Base-by-base conservation (phyloP, 1,140 invertebrate genomes). In the Dreissena polymorpha region DNA sequence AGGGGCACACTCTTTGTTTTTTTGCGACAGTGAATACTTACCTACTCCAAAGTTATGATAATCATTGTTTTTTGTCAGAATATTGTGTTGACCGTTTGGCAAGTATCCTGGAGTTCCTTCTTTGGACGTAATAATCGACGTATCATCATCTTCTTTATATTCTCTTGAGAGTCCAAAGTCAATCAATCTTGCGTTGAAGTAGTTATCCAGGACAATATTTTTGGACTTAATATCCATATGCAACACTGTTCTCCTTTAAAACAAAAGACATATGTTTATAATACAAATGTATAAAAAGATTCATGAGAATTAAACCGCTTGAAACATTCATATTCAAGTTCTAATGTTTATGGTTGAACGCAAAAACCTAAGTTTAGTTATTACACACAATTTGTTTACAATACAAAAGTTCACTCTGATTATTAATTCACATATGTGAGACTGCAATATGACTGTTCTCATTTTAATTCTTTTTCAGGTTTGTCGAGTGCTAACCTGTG, bases 31-130 rank as follows among this genome's bases (percentile, higher is more conserved):
- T 39, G 39, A 39, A 39, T 39, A 39, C 39, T 21, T 55, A 72
- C 70, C 70, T 53, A 72, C 23, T n/a, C 70, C 70, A 72, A 72
- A 72, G 51, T 72, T 72, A 27, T 72, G 51, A 25, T 72, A 72
- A 72, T 72, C 70, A 16, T 51, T 55, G 25, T 6, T 21, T 27
- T 13, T 25, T 21, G 49, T 72, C n/a, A 72, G 50, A 12, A n/a
- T 16, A 57, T 23, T 72, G 50, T 72, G 57, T 10, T 23, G 16
- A 13, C 16, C 12, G 27, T 50, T 72, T 55, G 49, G 49, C 18
- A 55, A 57, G 49, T 72, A 72, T 21, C 70, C 70, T 16, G 53
- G 16, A 49, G 70, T 55, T 27, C 51, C 49, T n/a, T 55, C 51
- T 72, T 72, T 23, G 18, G 51, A 39, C 51, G n/a, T 55, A 55